Evolutionary conservation across 2,797 vertebrate genomes (phyloP).

Genomic region (Macropus fuliginosus): DNA sequence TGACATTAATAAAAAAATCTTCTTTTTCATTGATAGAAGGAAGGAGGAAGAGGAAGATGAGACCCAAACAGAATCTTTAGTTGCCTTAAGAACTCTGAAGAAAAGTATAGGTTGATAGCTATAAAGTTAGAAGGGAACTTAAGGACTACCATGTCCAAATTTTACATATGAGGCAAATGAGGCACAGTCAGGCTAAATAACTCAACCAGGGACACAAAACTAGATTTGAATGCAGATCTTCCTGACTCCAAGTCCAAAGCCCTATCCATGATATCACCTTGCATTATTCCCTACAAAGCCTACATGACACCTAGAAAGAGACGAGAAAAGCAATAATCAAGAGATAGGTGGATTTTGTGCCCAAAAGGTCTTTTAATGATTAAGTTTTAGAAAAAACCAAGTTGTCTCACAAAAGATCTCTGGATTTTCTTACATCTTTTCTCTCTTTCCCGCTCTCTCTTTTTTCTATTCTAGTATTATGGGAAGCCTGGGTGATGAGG

Average conservation of each 20-base stretch:
- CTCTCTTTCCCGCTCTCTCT: no score
- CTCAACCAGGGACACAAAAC: background rate
- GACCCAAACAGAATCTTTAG: background rate
- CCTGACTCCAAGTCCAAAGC: background rate
- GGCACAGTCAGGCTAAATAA: background rate
- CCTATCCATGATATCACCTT: background rate
- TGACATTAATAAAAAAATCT: slow-evolving; percentile 67
- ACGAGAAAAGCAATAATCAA: background rate
- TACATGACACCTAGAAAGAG: background rate
- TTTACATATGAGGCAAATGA: background rate
- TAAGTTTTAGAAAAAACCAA: background rate
- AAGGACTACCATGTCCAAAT: background rate
- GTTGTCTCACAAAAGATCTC: background rate
- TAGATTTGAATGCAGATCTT: background rate
- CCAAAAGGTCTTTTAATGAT: slow-evolving; percentile 31
- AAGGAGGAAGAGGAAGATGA: background rate
- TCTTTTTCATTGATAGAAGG: slow-evolving; percentile 40
- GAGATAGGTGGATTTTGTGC: slow-evolving; percentile 45
- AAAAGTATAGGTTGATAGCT: background rate
- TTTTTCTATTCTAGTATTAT: background rate
- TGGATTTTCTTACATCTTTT: background rate
- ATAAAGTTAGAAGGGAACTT: background rate
- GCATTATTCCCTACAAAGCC: background rate
- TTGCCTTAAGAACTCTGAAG: background rate
- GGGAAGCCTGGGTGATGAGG: background rate